Evolutionary conservation across 1,140 invertebrate species (phyloP).

Genomic region (Drosophila nasuta): DNA sequence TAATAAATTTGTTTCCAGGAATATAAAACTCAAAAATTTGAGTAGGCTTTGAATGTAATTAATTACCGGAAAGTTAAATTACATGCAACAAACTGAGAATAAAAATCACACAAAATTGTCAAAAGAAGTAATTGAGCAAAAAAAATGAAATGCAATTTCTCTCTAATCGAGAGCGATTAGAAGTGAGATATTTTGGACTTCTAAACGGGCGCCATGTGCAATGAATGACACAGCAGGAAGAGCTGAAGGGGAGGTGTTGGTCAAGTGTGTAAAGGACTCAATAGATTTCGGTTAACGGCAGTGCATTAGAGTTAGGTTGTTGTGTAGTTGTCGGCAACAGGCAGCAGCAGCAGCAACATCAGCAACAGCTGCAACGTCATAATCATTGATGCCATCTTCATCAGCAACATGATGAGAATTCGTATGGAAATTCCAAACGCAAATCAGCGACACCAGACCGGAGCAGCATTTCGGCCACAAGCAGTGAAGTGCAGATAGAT

Average conservation of each 20-base stretch:
- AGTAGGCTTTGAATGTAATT: no score
- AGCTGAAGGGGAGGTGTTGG: conserved; percentile 14
- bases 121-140: no score
- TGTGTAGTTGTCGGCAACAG: conserved; percentile 59
- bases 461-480: not conserved
- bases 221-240: not conserved
- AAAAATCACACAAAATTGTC: no score
- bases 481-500: conserved; percentile 24
- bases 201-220: conserved; percentile 48
- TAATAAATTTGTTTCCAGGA: no score
- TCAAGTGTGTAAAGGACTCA: conserved; percentile 34
- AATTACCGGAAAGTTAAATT: no score
- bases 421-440: conserved; percentile 72
- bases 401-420: conserved; percentile 72
- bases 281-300: conserved; percentile 76
- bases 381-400: conserved; percentile 40
- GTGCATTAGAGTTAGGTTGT: conserved; percentile 47
- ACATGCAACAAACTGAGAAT: no score
- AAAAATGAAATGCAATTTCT: no score
- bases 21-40: no score
- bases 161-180: not conserved
- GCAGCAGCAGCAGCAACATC: conserved; percentile 24
- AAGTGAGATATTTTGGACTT: conserved; percentile 55
- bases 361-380: conserved; percentile 19
- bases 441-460: conserved; percentile 56